phyloP scores from a whole-genome alignment of 2,888 invertebrate species.

The Brachynemurus nebulosus region DNA sequence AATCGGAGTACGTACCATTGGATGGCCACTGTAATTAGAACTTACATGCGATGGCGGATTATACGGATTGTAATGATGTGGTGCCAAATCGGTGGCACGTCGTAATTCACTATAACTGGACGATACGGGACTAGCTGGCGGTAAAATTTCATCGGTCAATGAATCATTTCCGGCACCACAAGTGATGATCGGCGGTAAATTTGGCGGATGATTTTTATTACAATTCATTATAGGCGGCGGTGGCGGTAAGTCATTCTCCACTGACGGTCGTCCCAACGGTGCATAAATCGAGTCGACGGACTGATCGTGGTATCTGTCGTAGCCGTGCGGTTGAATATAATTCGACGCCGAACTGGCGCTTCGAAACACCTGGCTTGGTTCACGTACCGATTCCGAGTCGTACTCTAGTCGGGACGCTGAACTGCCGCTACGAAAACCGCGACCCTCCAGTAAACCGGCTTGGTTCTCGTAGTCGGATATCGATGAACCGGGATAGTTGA shows the following conservation, averaged over 20 bases:
- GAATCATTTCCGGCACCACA: constrained; percentile 3
- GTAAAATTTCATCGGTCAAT: constrained; percentile 50
- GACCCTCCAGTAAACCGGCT: constrained; percentile 1
- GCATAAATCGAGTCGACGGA: constrained; percentile 6
- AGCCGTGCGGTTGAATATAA: constrained; percentile 2
- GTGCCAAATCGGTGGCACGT: constrained; percentile 54
- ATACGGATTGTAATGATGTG: constrained; percentile 35
- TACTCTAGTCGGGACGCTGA: background rate
- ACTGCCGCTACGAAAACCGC: constrained; percentile 6
- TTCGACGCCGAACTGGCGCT: constrained; percentile 7
- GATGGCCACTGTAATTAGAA: no score
- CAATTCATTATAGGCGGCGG: constrained; percentile 21
- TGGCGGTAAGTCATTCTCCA: constrained; percentile 31
- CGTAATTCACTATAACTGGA: constrained; percentile 81
- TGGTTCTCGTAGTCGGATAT: constrained; percentile 8
- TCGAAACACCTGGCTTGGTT: background rate
- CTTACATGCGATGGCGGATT: constrained; percentile 55
- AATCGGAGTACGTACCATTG: no score
- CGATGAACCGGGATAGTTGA: constrained; percentile 8
- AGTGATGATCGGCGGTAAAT: constrained; percentile 9
- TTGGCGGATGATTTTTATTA: constrained; percentile 3
- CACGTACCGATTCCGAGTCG: constrained; percentile 1
- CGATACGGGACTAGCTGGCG: constrained; percentile 80
- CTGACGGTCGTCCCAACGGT: constrained; percentile 12
- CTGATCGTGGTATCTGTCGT: constrained; percentile 5